These are phyloP conservation scores for Diaphora mendica DNA, from an alignment of 2,888 invertebrate genomes.

Conservation along the genomic window DNA sequence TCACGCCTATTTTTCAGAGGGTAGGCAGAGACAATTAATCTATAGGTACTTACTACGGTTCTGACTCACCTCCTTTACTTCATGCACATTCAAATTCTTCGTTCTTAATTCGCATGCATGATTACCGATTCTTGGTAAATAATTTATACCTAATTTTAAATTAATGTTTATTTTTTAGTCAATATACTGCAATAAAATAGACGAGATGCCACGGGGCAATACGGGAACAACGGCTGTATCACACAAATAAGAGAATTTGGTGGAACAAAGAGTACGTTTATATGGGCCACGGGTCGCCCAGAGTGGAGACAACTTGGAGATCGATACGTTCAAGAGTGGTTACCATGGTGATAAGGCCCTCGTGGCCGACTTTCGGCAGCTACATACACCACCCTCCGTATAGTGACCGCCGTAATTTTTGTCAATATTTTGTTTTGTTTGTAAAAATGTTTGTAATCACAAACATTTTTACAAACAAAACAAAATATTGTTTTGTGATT, in stretches of 20 bases:
- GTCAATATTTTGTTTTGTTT: not conserved
- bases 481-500: no score
- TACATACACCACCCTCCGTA: constrained; percentile 26
- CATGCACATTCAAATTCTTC: no score
- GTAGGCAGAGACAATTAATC: no score
- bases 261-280: constrained; percentile 31
- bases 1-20: no score
- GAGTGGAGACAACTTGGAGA: constrained; percentile 38
- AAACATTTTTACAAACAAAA: no score
- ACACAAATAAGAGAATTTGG: constrained; percentile 7
- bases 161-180: no score
- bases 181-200: not conserved
- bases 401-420: constrained; percentile 12
- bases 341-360: constrained; percentile 49
- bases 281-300: constrained; percentile 31
- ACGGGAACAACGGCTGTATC: not conserved
- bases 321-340: constrained; percentile 45
- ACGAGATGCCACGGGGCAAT: not conserved
- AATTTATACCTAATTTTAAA: no score
- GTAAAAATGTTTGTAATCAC: not conserved
- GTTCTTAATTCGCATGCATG: no score
- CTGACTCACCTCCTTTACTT: no score
- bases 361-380: constrained; percentile 45
- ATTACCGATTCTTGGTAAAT: no score
- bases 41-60: no score